Conservation (phyloP, 2,888 invertebrate genomes). For the Schizotus pectinicornis region DNA sequence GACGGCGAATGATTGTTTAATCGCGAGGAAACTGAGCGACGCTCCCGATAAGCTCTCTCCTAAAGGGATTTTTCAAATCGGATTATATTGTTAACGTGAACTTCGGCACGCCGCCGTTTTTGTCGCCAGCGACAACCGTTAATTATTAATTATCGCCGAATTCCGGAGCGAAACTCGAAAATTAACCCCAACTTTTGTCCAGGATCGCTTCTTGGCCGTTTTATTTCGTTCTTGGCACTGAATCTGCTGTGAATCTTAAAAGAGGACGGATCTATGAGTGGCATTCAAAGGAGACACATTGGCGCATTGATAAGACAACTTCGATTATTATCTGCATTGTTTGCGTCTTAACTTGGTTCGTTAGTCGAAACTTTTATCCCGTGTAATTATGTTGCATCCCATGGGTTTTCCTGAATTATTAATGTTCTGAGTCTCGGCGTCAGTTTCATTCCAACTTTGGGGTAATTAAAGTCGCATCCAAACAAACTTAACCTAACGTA, state of each 20-base stretch:
- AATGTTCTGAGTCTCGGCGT: constrained; percentile 13
- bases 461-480: constrained; percentile 26
- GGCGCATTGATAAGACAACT: too few species aligned
- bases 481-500: constrained; percentile 8
- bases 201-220: too few species aligned
- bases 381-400: constrained; percentile 7
- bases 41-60: not conserved
- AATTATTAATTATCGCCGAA: not conserved
- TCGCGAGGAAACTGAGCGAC: constrained; percentile 36
- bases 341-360: not conserved
- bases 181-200: too few species aligned
- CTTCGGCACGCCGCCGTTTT: not conserved
- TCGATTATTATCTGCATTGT: not conserved
- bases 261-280: too few species aligned
- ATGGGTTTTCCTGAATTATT: constrained; percentile 18
- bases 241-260: too few species aligned
- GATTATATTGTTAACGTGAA: constrained; percentile 1
- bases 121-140: not conserved
- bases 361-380: too few species aligned
- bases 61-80: constrained; percentile 21
- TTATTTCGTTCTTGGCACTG: too few species aligned
- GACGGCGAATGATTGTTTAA: constrained; percentile 45
- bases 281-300: too few species aligned
- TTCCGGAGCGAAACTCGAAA: too few species aligned
- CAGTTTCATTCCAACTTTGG: constrained; percentile 17